Evolutionary conservation across 2,888 invertebrate genomes (phyloP).

Genomic region (Pseudococcus viburni): DNA sequence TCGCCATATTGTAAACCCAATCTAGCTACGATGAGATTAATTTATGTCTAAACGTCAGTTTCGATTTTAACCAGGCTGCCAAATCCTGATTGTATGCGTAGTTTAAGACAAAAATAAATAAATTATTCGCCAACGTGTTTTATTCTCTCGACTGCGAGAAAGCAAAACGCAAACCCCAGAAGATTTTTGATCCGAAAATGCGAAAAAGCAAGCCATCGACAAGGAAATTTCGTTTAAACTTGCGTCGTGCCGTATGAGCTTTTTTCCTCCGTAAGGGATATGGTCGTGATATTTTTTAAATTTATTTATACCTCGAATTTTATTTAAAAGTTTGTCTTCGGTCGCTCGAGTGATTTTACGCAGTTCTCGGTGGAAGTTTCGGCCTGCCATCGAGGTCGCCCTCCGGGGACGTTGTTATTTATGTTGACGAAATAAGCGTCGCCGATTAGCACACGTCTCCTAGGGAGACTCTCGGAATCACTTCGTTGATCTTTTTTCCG

Average conservation of each 20-base stretch:
- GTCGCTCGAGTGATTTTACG: neutral
- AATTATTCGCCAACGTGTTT: neutral
- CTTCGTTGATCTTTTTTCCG: neutral
- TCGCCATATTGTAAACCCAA: neutral
- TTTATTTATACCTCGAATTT: constrained; percentile 24
- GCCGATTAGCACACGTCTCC: neutral
- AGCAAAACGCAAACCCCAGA: neutral
- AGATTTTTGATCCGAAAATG: constrained; percentile 1
- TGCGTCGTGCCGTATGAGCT: neutral
- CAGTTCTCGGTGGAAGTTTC: neutral
- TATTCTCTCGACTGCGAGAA: constrained; percentile 3
- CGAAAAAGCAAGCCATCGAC: neutral
- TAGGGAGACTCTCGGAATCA: neutral
- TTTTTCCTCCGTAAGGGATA: neutral
- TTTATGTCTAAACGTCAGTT: constrained; percentile 11
- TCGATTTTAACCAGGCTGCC: neutral
- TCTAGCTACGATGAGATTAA: neutral
- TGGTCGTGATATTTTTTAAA: constrained; percentile 27
- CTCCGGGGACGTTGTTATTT: neutral
- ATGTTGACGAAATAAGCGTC: neutral
- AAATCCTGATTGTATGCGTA: neutral
- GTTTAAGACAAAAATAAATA: neutral
- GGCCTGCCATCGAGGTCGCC: neutral
- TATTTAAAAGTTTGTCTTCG: constrained; percentile 26
- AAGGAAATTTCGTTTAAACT: constrained; percentile 8